A percentile compares a stretch with the other conserved stretches of the same genome.
These are phyloP conservation scores for Garrulus glandarius DNA, from an alignment of 2,797 vertebrate species.

Conservation along the genomic window DNA sequence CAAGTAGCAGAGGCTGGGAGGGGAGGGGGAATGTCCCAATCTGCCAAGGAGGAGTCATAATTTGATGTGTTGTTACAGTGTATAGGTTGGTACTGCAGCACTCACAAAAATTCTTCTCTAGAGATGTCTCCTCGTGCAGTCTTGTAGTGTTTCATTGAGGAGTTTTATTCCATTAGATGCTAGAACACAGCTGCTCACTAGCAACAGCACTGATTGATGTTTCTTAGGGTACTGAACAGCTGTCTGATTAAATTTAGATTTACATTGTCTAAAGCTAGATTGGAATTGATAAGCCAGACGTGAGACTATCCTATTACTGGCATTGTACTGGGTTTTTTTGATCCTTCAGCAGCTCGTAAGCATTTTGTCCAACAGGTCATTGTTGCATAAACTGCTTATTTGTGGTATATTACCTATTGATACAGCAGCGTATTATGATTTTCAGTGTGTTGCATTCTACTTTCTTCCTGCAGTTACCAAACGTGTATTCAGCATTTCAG, in stretches of 20 bases:
- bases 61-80: neutral
- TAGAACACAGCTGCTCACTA: neutral
- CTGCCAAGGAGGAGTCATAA: neutral
- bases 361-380: neutral
- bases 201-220: neutral
- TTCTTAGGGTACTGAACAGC: neutral
- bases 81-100: neutral
- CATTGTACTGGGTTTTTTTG: neutral
- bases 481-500: neutral
- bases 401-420: neutral
- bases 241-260: slow-evolving; percentile 51
- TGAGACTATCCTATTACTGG: neutral
- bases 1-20: neutral
- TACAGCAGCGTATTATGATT: neutral
- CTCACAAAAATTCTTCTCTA: neutral
- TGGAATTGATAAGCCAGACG: neutral
- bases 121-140: accelerated
- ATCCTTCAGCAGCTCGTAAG: neutral
- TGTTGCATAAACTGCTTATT: neutral
- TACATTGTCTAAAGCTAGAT: neutral
- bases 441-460: neutral
- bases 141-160: neutral
- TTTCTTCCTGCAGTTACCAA: neutral
- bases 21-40: accelerated
- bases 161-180: neutral